These are phyloP conservation scores for Catamblyrhynchus diadema DNA, from an alignment of 2,797 vertebrate genomes.

Conservation along the genomic window DNA sequence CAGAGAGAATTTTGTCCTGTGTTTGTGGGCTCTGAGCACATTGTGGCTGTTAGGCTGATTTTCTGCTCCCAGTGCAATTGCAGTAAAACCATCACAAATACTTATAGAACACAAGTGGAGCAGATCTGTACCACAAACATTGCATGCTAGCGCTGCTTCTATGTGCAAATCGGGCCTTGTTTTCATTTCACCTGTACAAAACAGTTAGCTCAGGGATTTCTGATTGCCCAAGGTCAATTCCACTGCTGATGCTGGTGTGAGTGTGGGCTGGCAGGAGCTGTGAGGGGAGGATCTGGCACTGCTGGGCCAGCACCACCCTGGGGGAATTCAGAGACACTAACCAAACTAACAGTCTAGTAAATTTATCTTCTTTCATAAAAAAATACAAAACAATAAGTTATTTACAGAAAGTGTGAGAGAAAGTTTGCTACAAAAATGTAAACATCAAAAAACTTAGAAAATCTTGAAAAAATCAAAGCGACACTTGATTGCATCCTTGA, in stretches of 20 bases:
- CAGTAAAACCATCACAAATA: neutral
- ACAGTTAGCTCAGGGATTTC: neutral
- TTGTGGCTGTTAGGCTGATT: neutral
- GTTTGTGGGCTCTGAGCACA: neutral
- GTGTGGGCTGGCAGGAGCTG: neutral
- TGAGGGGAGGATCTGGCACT: neutral
- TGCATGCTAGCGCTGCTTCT: neutral
- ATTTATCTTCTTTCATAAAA: too few relatives aligned
- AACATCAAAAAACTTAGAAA: too few relatives aligned
- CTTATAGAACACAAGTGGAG: neutral
- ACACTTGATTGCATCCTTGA: too few relatives aligned
- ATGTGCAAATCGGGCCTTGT: neutral
- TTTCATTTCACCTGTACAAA: neutral
- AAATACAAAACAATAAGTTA: too few relatives aligned
- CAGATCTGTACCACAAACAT: neutral
- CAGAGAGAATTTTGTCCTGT: neutral
- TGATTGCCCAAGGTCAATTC: neutral
- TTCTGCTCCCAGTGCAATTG: neutral
- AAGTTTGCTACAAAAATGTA: too few relatives aligned
- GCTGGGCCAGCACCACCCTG: neutral
- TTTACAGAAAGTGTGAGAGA: too few relatives aligned
- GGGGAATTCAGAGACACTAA: neutral
- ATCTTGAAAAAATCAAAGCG: too few relatives aligned
- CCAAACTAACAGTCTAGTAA: too few relatives aligned
- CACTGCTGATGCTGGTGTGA: neutral